Evolutionary conservation across 2,797 vertebrate genomes (phyloP), one percentile per base, ranked within the genome.

Genomic region (Enteromius radiatus): DNA sequence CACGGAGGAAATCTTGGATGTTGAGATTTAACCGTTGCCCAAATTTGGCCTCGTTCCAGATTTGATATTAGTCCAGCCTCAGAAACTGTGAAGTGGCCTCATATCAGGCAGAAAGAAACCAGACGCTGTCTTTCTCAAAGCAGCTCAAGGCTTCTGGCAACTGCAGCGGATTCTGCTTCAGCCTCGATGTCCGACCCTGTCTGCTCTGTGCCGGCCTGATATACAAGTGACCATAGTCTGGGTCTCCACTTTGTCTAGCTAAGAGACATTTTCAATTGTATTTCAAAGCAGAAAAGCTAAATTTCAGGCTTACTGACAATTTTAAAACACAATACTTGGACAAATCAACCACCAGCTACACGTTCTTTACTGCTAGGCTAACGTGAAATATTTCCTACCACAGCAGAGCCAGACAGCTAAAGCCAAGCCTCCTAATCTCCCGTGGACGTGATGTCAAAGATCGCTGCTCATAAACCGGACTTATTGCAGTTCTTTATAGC

Each of bases 61-160:
- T 83, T 77, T 83, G 41, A 77, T 83, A 59, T 70, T 70, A 77
- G 74, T 83, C 64, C 85, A 43, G 78, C 17, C 33, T 52, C 63
- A 77, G 67, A 86, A 86, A 79, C 69, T 64, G 76, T 84, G 71
- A 84, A 86, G 64, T 70, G 76, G 80, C 80, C 85, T 86, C 80
- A 83, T 81, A 85, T 83, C 81, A 59, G 23, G 47, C 33, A 86
- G 87, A 88, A 65, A 81, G 61, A 86, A 88, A 81, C 45, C 87
- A 88, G 87, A 83, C 64, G 9, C 85, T 84, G 80, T 85, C 81
- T 43, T 78, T 83, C 81, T 81, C 64, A 47, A 33, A 81, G 73
- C 52, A 67, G 78, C 78, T 43, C 56, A 77, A 76, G 73, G 65
- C 69, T 85, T 71, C 85, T 86, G 87, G 80, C 84, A 85, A 78